Evolutionary conservation across 2,797 vertebrate genomes (phyloP), one percentile per base, ranked within the genome.

Genomic region (Loris lydekkerianus): DNA sequence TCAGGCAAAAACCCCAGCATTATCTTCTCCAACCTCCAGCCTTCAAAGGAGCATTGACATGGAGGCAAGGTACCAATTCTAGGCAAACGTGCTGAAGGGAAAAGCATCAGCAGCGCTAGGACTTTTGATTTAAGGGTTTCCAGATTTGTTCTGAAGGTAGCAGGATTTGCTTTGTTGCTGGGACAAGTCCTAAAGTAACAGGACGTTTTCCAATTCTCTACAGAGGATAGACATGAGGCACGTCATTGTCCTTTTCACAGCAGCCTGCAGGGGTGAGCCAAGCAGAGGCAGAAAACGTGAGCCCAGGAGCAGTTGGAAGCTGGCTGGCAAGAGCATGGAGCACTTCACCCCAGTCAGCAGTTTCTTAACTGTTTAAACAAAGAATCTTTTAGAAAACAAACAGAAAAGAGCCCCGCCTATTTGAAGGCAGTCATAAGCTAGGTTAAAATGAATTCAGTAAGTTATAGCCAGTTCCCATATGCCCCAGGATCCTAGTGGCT

Each of bases 401-500:
- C n/a, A 56, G 65, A n/a, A 69, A 67, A 76, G 21, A 86, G 61
- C 37, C 10, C 69, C 46, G 5, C 31, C 65, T 88, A 18, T 91
- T 65, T 83, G 60, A 83, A 94, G 37, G 73, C 37, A 77, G 34
- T 46, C 70, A 60, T 82, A 84, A 91, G 58, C 29, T 82, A 29
- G 49, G 43, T 61, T 86, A 69, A 93, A 86, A 80, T 34, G 27
- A 76, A 86, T 53, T 53, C 49, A 91, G 53, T 76, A 86, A 75
- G 63, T 77, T 49, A 34, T 91, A 89, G 34, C 70, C 40, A 5
- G 7, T 43, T 61, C 58, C 7, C 93, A 78, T 37, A 31, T 83
- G 15, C 18, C 43, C 58, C 10, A 2, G 34, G 63, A 73, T 46
- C 58, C 89, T 53, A 25, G 43, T 21, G n/a, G 63, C 29, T 23